Percentiles rank a stretch among this genome's conserved stretches.
Evolutionary conservation across 2,797 vertebrate genomes (phyloP).

Genomic region (Notoglanidium macrostoma): DNA sequence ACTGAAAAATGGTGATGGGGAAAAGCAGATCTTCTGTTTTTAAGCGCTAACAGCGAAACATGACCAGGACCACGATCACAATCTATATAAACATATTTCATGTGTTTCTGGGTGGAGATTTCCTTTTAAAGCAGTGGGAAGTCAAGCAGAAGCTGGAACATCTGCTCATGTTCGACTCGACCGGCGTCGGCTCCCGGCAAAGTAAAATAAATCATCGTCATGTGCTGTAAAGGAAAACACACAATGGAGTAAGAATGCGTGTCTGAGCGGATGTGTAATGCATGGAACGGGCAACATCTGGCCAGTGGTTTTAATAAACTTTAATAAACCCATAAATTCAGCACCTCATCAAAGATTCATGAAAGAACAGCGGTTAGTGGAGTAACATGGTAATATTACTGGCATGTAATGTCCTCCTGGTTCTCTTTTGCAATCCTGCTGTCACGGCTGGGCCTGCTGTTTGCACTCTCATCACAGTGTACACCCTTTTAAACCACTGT

Average conservation of each 20-base stretch:
- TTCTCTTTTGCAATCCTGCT: no score
- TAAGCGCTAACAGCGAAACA: background rate
- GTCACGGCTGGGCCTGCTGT: background rate
- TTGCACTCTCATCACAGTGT: background rate
- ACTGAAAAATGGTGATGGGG: background rate
- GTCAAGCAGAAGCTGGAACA: background rate
- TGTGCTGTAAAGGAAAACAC: conserved; percentile 3
- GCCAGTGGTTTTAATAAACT: background rate
- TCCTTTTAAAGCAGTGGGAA: background rate
- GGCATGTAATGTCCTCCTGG: background rate
- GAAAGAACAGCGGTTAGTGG: background rate
- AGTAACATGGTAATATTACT: background rate
- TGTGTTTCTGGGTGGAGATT: background rate
- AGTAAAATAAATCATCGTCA: conserved; percentile 2
- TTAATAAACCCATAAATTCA: background rate
- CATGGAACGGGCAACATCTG: background rate
- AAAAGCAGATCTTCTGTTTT: no score
- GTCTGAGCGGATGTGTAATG: background rate
- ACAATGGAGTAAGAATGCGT: background rate
- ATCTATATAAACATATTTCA: background rate
- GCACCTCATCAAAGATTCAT: conserved; percentile 16
- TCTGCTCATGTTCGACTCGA: background rate
- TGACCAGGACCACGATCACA: background rate
- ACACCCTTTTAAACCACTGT: background rate
- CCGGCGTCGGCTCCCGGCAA: background rate